Conservation (phyloP, 2,888 invertebrate species). For the Heliconius ethilla region DNA sequence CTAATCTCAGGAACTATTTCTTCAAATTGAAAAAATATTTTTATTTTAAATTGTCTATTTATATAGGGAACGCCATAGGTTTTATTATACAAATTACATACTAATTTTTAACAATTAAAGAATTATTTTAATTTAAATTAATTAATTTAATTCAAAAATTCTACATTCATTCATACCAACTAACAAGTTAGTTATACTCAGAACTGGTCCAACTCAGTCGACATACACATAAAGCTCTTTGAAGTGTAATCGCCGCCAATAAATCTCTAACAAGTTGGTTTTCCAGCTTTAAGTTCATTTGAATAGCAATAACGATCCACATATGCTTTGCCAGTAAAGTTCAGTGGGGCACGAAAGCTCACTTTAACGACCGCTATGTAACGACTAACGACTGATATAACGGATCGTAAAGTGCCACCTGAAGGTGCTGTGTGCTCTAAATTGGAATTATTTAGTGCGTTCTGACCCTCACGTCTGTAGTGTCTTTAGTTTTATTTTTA, state of each 20-base stretch:
- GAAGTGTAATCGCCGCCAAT: slow-evolving; percentile 15
- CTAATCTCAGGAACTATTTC: too few species aligned
- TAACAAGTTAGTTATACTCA: slow-evolving; percentile 1
- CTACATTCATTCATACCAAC: background rate
- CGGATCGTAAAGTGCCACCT: slow-evolving; percentile 20
- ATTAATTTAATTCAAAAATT: background rate
- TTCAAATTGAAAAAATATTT: too few species aligned
- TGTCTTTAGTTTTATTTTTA: background rate
- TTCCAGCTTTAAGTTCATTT: slow-evolving; percentile 15
- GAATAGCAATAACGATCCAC: slow-evolving; percentile 26
- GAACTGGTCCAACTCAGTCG: background rate
- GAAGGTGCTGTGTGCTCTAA: background rate
- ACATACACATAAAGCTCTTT: slow-evolving; percentile 17
- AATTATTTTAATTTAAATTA: background rate
- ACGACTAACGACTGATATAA: slow-evolving; percentile 14
- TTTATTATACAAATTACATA: too few species aligned
- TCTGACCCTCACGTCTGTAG: background rate
- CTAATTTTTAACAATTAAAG: background rate
- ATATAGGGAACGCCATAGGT: too few species aligned
- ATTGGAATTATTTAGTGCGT: slow-evolving; percentile 2
- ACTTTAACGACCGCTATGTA: slow-evolving; percentile 15
- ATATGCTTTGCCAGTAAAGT: slow-evolving; percentile 21
- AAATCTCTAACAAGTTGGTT: slow-evolving; percentile 26
- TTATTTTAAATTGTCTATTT: too few species aligned
- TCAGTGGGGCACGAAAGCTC: slow-evolving; percentile 6